These are phyloP conservation scores for Stichopus horrens DNA, from an alignment of 53 echinoderm and acorn worm genomes.

Conservation along the genomic window DNA sequence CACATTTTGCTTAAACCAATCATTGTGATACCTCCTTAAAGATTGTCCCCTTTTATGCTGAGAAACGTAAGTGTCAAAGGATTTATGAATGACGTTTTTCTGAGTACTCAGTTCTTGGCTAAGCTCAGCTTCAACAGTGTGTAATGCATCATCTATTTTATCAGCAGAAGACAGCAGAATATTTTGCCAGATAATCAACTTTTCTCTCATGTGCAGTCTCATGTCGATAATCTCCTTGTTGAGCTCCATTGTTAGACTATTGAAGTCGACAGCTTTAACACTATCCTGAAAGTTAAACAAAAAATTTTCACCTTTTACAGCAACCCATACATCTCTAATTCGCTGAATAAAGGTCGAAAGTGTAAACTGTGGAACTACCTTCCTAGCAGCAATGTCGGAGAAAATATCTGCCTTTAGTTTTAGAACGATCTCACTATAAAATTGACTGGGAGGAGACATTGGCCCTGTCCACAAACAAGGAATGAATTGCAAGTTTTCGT, in stretches of 20 bases:
- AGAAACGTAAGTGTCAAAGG: not conserved
- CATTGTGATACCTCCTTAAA: not conserved
- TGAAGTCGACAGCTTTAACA: slow-evolving; percentile 9
- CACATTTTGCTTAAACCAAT: too few species aligned
- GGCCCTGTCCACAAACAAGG: slow-evolving; percentile 12
- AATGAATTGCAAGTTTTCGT: slow-evolving; percentile 25
- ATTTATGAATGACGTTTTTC: not conserved
- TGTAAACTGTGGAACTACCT: not conserved
- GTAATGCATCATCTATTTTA: not conserved
- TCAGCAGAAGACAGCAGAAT: not conserved
- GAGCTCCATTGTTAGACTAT: slow-evolving; percentile 11
- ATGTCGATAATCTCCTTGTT: not conserved
- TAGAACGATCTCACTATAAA: not conserved
- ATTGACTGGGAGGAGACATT: slow-evolving; percentile 34
- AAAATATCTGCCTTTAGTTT: slow-evolving; percentile 26
- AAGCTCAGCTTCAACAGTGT: not conserved
- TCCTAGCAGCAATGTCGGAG: not conserved
- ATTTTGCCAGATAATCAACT: not conserved
- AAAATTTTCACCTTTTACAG: slow-evolving; percentile 33
- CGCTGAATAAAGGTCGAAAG: slow-evolving; percentile 14
- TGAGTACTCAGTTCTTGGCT: not conserved
- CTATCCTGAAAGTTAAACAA: slow-evolving; percentile 28
- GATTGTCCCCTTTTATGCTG: not conserved
- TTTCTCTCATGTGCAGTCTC: not conserved
- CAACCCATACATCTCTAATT: slow-evolving; percentile 19